Evolutionary conservation across 2,888 invertebrate species (phyloP).

Genomic region (Seladonia tumulorum): DNA sequence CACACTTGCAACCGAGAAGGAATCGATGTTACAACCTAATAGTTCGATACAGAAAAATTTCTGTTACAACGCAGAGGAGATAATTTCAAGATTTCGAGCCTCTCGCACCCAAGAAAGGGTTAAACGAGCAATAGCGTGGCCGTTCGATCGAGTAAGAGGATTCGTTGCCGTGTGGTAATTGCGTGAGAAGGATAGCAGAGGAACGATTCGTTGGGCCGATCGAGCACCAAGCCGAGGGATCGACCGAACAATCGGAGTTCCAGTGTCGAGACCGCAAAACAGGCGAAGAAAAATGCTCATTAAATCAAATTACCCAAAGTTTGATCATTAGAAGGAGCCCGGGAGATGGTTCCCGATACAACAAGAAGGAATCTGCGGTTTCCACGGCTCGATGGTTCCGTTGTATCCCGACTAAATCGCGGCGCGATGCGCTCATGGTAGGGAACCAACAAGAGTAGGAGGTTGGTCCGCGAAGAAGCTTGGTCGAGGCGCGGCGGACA

Average conservation of each 20-base stretch:
- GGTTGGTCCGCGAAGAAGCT: conserved; percentile 12
- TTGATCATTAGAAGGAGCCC: conserved; percentile 49
- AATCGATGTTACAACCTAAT: too few species aligned
- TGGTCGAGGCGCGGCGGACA: conserved; percentile 25
- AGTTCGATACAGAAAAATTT: too few species aligned
- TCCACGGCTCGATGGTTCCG: conserved; percentile 42
- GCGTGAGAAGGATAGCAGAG: not conserved
- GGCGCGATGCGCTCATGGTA: conserved; percentile 28
- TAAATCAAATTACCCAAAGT: conserved; percentile 67
- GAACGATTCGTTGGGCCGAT: not conserved
- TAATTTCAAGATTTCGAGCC: too few species aligned
- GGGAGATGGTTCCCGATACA: conserved; percentile 29
- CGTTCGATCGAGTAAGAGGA: not conserved
- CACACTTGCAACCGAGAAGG: too few species aligned
- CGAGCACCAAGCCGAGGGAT: conserved; percentile 27
- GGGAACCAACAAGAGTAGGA: conserved; percentile 33
- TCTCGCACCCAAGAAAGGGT: not conserved
- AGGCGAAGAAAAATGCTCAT: conserved; percentile 54
- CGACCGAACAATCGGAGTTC: conserved; percentile 23
- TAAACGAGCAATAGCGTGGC: not conserved
- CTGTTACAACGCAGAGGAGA: too few species aligned
- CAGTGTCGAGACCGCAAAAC: conserved; percentile 26
- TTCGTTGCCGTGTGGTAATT: not conserved
- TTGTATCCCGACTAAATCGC: conserved; percentile 59
- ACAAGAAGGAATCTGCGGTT: conserved; percentile 20